Percentiles rank a stretch among this genome's conserved stretches.
Conservation (phyloP, 2,113 vertebrate genomes). For the Phalacrocorax pelagicus region DNA sequence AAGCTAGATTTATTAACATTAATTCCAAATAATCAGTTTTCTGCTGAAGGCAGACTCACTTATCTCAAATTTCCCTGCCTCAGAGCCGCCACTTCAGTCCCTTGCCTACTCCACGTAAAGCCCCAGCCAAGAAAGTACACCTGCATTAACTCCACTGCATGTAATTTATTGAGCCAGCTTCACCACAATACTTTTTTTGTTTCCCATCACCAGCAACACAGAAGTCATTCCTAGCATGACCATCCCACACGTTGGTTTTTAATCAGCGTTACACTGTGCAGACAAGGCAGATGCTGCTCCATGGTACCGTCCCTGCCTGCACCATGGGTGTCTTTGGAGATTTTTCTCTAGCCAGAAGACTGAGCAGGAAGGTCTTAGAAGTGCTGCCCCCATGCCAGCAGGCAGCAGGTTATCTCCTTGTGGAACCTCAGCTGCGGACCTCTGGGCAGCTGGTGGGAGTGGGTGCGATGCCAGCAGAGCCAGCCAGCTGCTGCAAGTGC, state of each 20-base stretch:
- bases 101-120: not conserved
- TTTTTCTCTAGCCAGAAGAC: not conserved
- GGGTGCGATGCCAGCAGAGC: not conserved
- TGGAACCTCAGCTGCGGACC: not conserved
- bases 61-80: conserved; percentile 42
- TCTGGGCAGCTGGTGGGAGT: not conserved
- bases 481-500: not conserved
- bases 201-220: not conserved
- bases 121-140: conserved; percentile 22
- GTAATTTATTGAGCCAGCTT: not conserved
- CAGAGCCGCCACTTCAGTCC: not conserved
- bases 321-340: not conserved
- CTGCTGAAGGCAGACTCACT: not conserved
- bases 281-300: not conserved
- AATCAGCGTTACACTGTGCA: not conserved
- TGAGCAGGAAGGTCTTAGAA: not conserved
- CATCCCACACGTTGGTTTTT: not conserved
- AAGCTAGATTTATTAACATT: conserved; percentile 35
- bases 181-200: not conserved
- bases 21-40: conserved; percentile 44
- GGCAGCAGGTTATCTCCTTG: not conserved
- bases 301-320: not conserved
- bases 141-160: conserved; percentile 16
- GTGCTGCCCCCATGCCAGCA: not conserved
- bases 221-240: not conserved